phyloP scores from a whole-genome alignment of 2,797 vertebrate genomes.

The Thalassophryne amazonica region DNA sequence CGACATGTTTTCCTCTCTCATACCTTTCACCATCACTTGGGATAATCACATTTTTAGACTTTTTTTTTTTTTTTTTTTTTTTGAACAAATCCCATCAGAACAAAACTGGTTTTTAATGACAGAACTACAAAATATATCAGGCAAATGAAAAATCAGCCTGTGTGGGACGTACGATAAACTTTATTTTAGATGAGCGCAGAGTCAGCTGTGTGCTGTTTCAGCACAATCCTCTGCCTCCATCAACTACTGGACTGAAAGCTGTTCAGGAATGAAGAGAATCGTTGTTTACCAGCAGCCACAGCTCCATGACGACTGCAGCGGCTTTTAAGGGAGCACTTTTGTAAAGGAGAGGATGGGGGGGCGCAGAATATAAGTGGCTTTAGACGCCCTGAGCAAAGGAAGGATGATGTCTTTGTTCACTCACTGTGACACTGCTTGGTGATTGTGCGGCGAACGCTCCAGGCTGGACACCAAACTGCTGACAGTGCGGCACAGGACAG shows the following conservation, averaged over 20 bases:
- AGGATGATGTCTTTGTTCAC: conserved; percentile 22
- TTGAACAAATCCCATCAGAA: conserved; percentile 3
- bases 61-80: conserved; percentile 41
- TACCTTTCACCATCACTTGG: conserved; percentile 10
- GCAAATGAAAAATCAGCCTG: conserved; percentile 4
- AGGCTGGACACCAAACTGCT: conserved; percentile 21
- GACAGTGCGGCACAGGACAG: conserved; percentile 38
- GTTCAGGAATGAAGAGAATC: conserved; percentile 63
- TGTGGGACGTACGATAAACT: conserved; percentile 11
- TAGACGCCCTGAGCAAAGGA: conserved; percentile 16
- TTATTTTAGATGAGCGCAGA: conserved; percentile 14
- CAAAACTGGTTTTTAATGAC: conserved; percentile 28
- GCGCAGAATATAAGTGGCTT: conserved; percentile 27
- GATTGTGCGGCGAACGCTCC: conserved; percentile 6
- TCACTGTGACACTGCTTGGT: conserved; percentile 7
- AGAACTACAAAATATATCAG: conserved; percentile 10
- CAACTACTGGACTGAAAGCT: conserved; percentile 57
- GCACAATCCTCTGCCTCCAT: conserved; percentile 11
- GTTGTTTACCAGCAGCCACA: conserved; percentile 69
- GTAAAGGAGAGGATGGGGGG: conserved; percentile 8
- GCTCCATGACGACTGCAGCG: conserved; percentile 63
- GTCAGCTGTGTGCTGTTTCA: conserved; percentile 24
- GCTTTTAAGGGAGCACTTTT: conserved; percentile 49
- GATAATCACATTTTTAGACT: conserved; percentile 19
- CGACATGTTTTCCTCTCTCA: conserved; percentile 10